Evolutionary conservation across 2,797 vertebrate genomes (phyloP), one percentile per base, ranked within the genome.

Genomic region (Vireo griseus): DNA sequence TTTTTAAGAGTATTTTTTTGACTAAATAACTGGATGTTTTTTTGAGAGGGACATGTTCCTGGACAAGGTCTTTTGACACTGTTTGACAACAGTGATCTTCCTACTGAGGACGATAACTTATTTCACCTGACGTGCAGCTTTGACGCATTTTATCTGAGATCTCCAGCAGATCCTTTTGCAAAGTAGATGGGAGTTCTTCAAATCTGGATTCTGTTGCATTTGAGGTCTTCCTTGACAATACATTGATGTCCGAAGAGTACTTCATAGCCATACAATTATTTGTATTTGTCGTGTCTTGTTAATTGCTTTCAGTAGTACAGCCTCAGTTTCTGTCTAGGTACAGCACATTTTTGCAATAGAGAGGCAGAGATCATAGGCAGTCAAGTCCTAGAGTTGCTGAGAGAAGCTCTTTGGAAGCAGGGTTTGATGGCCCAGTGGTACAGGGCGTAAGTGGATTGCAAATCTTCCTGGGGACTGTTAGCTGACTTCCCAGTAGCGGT

Each of bases 261-360:
- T 97, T 97, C 86, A 95, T 95, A 96, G 95, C 87, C 25, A 5
- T 96, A 98, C 78, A 98, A 95, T 98, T 97, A 97, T 98, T 98
- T 93, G 97, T 88, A 92, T 55, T 66, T 93, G 40, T 95, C 95
- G 97, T 96, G 93, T 96, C 94, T 97, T 96, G 93, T 97, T 97
- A 97, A 97, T 95, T 95, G 95, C 86, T 92, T 97, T 91, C n/a
- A 82, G 94, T 90, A 88, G 84, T 77, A 58, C 40, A 67, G 76
- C 76, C 93, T 92, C 72, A 42, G 61, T 94, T 90, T 91, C 67
- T 92, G 42, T 57, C 62, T 86, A 63, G 52, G 82, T 84, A 62
- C 16, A 37, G 59, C 4, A 20, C 26, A 35, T 42, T 73, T 69
- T 57, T 79, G 78, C 39, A 90, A 3, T n/a, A 25, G 39, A 65